Conservation (phyloP, 2,113 vertebrate species). For the Dicerorhinus sumatrensis region DNA sequence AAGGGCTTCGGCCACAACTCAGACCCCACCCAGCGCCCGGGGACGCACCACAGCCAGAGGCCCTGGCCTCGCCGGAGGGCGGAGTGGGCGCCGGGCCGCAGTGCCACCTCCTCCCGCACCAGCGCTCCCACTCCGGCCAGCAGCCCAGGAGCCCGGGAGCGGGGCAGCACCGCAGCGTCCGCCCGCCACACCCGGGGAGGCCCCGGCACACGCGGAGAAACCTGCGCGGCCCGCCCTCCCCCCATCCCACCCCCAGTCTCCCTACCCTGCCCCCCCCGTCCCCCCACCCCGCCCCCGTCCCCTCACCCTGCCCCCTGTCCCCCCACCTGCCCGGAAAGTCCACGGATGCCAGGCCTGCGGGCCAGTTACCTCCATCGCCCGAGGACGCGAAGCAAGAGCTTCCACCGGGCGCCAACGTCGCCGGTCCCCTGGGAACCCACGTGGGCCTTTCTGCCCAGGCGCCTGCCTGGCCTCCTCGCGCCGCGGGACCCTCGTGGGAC, state of each 20-base stretch:
- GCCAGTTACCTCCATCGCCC: background rate
- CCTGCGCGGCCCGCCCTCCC: background rate
- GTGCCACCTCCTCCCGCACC: background rate
- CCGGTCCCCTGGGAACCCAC: background rate
- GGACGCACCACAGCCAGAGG: background rate
- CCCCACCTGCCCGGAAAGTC: accelerated
- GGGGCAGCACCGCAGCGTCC: background rate
- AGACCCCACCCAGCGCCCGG: background rate
- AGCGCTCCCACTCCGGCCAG: accelerated
- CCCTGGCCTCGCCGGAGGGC: background rate
- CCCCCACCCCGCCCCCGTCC: too few species aligned
- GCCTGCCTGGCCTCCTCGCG: accelerated
- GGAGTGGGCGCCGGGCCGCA: background rate
- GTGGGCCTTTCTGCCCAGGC: background rate
- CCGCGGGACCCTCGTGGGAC: accelerated
- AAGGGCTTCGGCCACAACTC: background rate
- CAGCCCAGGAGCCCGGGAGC: background rate
- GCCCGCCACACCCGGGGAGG: accelerated
- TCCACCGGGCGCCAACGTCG: background rate
- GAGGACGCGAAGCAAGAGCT: background rate
- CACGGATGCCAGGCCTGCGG: accelerated
- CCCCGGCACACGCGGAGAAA: accelerated
- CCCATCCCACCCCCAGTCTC: too few species aligned
- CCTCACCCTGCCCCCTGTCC: too few species aligned
- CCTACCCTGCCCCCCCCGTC: too few species aligned